Conservation (phyloP, 2,113 vertebrate genomes). For the Eretmochelys imbricata region DNA sequence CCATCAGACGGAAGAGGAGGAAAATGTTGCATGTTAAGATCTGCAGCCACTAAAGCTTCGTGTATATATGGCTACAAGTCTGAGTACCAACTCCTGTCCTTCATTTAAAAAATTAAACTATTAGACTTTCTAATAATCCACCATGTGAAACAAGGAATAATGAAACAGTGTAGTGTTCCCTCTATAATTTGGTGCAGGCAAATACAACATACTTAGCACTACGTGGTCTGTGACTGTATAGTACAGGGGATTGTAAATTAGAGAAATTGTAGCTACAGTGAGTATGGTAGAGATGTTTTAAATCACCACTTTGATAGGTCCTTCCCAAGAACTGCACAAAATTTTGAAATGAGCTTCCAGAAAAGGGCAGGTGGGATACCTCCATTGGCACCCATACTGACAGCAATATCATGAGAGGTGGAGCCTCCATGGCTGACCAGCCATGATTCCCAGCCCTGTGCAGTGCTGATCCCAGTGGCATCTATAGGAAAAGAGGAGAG, state of each 20-base stretch:
- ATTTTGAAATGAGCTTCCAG: background rate
- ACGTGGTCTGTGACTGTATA: background rate
- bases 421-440: background rate
- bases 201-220: background rate
- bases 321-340: no score
- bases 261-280: background rate
- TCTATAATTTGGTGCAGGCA: background rate
- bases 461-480: background rate
- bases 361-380: background rate
- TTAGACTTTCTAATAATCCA: background rate
- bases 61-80: background rate
- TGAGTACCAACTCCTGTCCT: background rate
- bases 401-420: background rate
- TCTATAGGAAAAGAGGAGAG: background rate
- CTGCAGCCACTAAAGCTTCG: background rate
- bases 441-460: no score
- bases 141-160: background rate
- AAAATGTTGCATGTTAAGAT: background rate
- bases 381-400: background rate
- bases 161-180: background rate
- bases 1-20: background rate
- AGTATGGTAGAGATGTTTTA: no score
- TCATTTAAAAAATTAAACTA: background rate
- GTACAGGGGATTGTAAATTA: background rate
- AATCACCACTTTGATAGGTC: no score